Evolutionary conservation across 2,797 vertebrate species (phyloP), one percentile per base, ranked within the genome.

Genomic region (Thunnus albacares): DNA sequence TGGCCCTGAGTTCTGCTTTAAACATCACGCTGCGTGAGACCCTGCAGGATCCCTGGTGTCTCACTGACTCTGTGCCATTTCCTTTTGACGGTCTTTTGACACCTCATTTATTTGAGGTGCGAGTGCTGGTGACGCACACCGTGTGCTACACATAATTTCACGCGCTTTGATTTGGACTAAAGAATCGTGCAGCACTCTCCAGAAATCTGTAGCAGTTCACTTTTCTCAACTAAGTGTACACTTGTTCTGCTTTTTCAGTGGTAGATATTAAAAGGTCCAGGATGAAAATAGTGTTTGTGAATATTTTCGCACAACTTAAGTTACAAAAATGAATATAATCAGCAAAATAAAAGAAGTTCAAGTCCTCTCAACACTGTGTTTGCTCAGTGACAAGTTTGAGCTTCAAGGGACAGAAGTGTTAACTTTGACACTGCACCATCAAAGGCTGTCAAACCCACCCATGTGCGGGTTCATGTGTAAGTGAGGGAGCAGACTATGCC

Each of bases 41-140:
- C 41, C 59, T 73, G 58, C 77, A 59, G 55, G 71, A 71, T 62
- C 66, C 57, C 45, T 77, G 20, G 65, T 71, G 53, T 81, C 70
- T 79, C 62, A 64, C 45, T 38, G 41, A 71, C 35, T 65, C 47
- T n/a, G 70, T 75, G 79, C 63, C 51, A n/a, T 70, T 79, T 87
- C 69, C 49, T 82, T 65, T 61, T 75, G 66, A 68, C 72, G 80
- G 70, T 66, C 49, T 82, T 65, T 64, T 75, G 66, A 68, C 72
- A 82, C 72, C 71, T 79, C 41, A 41, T 79, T 58, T 63, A 65
- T 57, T 66, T 20, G 43, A 87, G 65, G 76, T 87, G 77, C 43
- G 28, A 78, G 38, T 14, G 47, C 66, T 67, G 59, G 10, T 86
- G 84, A 87, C 52, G 58, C 76, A 65, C 55, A 56, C 59, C 51